phyloP scores from a whole-genome alignment of 2,888 invertebrate species.

The Agrochola macilenta region DNA sequence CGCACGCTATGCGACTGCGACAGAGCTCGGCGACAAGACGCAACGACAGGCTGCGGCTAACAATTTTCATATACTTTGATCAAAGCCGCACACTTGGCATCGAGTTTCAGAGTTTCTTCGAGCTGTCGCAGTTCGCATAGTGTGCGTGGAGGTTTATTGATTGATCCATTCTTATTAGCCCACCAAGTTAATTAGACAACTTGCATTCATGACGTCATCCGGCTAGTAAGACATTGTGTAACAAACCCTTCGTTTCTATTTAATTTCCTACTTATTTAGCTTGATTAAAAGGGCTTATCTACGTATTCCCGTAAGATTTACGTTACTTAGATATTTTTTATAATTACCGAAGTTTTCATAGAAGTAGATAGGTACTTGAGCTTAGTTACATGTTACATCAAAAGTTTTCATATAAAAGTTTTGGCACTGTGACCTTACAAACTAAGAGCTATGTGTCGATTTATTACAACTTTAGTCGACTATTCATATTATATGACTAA shows the following conservation, averaged over 20 bases:
- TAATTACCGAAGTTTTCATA: slow-evolving; percentile 1
- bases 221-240: not conserved
- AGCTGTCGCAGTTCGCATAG: not conserved
- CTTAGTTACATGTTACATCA: slow-evolving; percentile 30
- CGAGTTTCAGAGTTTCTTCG: not conserved
- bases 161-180: not conserved
- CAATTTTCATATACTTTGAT: not conserved
- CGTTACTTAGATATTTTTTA: no score
- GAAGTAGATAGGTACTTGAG: not conserved
- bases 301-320: not conserved
- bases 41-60: not conserved
- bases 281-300: not conserved
- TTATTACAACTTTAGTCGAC: not conserved
- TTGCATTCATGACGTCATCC: not conserved
- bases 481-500: not conserved
- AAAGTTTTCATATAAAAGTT: slow-evolving; percentile 53
- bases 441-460: slow-evolving; percentile 18
- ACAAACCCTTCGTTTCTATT: not conserved
- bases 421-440: slow-evolving; percentile 53
- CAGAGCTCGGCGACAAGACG: not conserved
- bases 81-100: not conserved
- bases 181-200: not conserved
- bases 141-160: not conserved
- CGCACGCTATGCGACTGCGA: not conserved
- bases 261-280: not conserved